Base-by-base conservation (phyloP, 1,140 invertebrate species). In the Drosophila tsacasi region DNA sequence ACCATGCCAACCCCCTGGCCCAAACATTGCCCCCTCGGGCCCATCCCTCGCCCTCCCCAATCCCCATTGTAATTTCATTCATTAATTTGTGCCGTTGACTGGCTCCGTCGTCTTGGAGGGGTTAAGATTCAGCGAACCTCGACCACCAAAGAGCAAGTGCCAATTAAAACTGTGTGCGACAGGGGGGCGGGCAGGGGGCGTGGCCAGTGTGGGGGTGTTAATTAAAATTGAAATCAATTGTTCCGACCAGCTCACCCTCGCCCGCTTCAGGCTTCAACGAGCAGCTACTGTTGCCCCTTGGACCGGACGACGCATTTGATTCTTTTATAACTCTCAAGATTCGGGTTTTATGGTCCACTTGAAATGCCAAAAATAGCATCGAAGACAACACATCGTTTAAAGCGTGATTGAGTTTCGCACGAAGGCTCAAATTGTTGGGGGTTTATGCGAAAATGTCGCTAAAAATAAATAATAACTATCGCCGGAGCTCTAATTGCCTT, bases 211-310 rank as follows among this genome's bases (percentile, higher is more conserved):
- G 84, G 59, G 84, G 84, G 77, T 81, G 85, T 87, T 89, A 89
- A 87, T 87, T 89, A 84, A 87, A 83, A 85, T 76, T 86, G 37
- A 75, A 82, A 89, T 89, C 80, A 87, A 87, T 87, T 87, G 83
- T 66, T 67, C 54, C 61, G 39, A 25, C 40, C 50, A 58, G 54
- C 49, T 42, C 25, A n/a, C 25, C 57, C 59, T 35, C 46, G n/a
- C 52, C 46, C n/a, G n/a, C 54, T 55, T 55, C 21, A 39, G 5
- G 30, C 55, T 58, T 47, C 63, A 69, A 27, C 46, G 63, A 37
- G 21, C 12, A 17, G 21, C 62, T 17, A 50, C 47, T 54, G 23
- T 49, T 44, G 27, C 67, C 47, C 62, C 46, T 23, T 39, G 46
- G 6, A 67, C 46, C 27, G 62, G n/a, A 39, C 32, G 17, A 17